phyloP scores from a whole-genome alignment of 2,113 vertebrate species.

The Oryzias celebensis region DNA sequence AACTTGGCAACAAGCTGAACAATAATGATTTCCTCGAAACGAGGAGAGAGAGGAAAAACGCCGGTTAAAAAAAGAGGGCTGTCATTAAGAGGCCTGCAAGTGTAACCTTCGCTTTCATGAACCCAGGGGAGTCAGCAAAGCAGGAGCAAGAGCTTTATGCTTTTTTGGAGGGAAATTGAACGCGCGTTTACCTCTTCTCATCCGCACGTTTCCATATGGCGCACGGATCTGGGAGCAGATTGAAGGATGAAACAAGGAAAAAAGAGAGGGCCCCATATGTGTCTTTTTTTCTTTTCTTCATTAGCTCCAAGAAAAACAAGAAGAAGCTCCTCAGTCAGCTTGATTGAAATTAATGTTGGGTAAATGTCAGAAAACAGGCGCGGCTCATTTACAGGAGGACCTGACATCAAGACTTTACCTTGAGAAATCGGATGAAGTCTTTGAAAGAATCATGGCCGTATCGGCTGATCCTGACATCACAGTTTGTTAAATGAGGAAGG shows the following conservation, averaged over 20 bases:
- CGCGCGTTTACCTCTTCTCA: conserved; percentile 64
- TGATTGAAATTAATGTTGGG: conserved; percentile 70
- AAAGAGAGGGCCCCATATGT: conserved; percentile 73
- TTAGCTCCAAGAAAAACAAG: conserved; percentile 74
- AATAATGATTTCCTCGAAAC: conserved; percentile 53
- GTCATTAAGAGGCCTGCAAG: conserved; percentile 57
- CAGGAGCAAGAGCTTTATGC: conserved; percentile 46
- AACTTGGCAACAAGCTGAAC: conserved; percentile 65
- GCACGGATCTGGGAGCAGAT: conserved; percentile 73
- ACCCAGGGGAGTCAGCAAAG: conserved; percentile 62
- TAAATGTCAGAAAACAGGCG: conserved; percentile 48
- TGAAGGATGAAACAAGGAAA: conserved; percentile 51
- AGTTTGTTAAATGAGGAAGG: background rate
- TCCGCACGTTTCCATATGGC: conserved; percentile 78
- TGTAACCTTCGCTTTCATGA: conserved; percentile 78
- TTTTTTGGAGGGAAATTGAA: conserved; percentile 62
- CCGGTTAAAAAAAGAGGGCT: conserved; percentile 34
- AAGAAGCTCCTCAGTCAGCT: conserved; percentile 65
- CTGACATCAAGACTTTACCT: conserved; percentile 30
- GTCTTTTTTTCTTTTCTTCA: conserved; percentile 79
- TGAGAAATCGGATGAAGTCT: background rate
- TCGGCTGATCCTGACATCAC: background rate
- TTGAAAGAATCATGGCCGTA: background rate
- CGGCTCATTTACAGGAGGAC: conserved; percentile 48
- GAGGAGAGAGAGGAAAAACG: conserved; percentile 50